phyloP scores from a whole-genome alignment of 2,113 vertebrate species.

The Murina feae region DNA sequence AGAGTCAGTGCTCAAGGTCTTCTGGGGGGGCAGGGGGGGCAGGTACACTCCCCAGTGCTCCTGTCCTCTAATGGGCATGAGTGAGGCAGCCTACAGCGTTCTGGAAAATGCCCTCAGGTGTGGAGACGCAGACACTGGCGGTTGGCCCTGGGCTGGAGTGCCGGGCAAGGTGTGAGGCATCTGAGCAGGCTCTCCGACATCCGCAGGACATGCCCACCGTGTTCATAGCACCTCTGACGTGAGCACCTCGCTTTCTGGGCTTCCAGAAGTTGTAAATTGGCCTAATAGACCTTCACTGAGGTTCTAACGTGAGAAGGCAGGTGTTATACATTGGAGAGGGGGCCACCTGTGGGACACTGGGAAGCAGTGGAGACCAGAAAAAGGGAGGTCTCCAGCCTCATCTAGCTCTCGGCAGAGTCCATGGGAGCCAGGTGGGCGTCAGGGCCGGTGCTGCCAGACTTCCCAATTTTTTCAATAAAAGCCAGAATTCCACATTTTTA shows the following conservation, averaged over 20 bases:
- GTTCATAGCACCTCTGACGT: background rate
- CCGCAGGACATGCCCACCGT: background rate
- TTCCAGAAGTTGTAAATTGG: background rate
- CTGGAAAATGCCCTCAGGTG: background rate
- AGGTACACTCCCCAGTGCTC: background rate
- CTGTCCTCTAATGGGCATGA: too few relatives aligned
- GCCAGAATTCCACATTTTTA: conserved; percentile 36
- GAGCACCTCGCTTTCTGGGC: background rate
- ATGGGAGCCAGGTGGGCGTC: background rate
- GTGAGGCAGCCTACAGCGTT: background rate
- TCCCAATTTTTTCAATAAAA: conserved; percentile 1
- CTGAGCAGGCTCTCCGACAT: background rate
- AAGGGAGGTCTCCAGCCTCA: background rate
- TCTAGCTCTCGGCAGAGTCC: too few relatives aligned
- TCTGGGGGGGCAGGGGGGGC: too few relatives aligned
- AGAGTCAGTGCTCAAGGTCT: background rate
- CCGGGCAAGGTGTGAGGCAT: accelerated
- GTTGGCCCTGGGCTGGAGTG: background rate
- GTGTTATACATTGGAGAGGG: background rate
- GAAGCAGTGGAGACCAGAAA: background rate
- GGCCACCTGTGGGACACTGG: background rate
- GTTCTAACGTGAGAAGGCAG: background rate
- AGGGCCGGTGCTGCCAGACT: background rate
- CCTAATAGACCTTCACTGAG: background rate
- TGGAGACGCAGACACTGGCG: background rate